A percentile compares a stretch with the other conserved stretches of the same genome.
Conservation (phyloP, 2,113 vertebrate species). For the Brachypodius melanocephalos region DNA sequence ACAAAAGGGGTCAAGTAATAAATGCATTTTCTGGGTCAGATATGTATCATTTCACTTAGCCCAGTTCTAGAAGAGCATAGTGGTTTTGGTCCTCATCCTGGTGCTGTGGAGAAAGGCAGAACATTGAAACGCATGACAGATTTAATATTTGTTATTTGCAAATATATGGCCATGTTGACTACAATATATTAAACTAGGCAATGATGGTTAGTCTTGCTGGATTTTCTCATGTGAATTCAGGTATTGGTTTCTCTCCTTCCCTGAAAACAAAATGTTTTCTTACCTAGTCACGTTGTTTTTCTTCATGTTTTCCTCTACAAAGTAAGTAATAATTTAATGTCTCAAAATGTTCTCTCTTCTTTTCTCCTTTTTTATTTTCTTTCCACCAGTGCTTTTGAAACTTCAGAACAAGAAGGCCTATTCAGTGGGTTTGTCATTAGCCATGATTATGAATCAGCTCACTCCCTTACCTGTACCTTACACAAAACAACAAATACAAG, state of each 20-base stretch:
- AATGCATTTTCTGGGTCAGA: background rate
- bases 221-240: background rate
- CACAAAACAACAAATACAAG: slow-evolving; percentile 80
- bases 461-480: slow-evolving; percentile 88
- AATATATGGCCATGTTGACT: background rate
- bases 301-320: background rate
- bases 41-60: background rate
- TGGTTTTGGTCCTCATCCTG: background rate
- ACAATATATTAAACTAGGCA: background rate
- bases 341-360: slow-evolving; percentile 22
- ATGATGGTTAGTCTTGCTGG: background rate
- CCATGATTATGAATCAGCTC: slow-evolving; percentile 83
- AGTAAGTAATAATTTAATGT: background rate
- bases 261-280: background rate
- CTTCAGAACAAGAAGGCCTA: slow-evolving; percentile 79
- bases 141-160: background rate
- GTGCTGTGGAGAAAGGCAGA: background rate
- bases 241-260: background rate
- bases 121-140: background rate
- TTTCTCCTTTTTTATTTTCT: background rate
- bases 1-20: background rate
- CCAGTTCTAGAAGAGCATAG: background rate
- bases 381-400: slow-evolving; percentile 78
- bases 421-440: slow-evolving; percentile 80
- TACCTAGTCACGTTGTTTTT: background rate